Evolutionary conservation across 2,797 vertebrate genomes (phyloP), one percentile per base, ranked within the genome.

Genomic region (Podarcis lilfordi): DNA sequence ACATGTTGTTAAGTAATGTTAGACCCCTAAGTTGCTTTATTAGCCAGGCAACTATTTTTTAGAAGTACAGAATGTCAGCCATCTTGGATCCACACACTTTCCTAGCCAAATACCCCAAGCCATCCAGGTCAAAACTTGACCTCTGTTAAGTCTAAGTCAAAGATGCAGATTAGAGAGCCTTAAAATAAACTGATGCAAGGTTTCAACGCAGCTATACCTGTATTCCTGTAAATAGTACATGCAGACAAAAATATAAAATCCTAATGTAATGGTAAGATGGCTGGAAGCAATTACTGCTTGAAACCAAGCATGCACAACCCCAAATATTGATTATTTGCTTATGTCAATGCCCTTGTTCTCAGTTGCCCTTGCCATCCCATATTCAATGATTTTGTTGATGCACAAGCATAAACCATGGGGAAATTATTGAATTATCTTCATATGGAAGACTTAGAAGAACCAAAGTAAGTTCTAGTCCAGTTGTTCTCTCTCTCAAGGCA

Each of bases 241-340:
- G 21, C n/a, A 21, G 72, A 45, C 4, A 82, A 40, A 40, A 83
- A 85, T 1, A 8, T 64, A 25, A 35, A 87, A 83, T 76, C 43
- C 6, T 40, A 84, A 59, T 6, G 29, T 29, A 85, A 75, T 66
- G 23, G 15, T 6, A 11, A 66, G n/a, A 10, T 35, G 13, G 19
- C 68, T 74, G 74, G 21, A 45, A 85, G 61, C 1, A 1, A 50
- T 81, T 86, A 79, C 50, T 79, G 40, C 76, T 86, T 92, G 88
- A 89, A 92, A 80, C 1, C 32, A 91, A 25, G 81, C 9, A 37
- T 27, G 5, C 87, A 17, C 1, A n/a, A 89, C 55, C 86, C 4
- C 0, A 27, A 88, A 85, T 74, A 72, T 37, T 50, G 32, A 8
- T 13, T 29, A 45, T 21, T 69, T 75, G 55, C 69, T 81, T 37